Conservation (phyloP, 2,113 vertebrate genomes). For the Aegithalos caudatus region DNA sequence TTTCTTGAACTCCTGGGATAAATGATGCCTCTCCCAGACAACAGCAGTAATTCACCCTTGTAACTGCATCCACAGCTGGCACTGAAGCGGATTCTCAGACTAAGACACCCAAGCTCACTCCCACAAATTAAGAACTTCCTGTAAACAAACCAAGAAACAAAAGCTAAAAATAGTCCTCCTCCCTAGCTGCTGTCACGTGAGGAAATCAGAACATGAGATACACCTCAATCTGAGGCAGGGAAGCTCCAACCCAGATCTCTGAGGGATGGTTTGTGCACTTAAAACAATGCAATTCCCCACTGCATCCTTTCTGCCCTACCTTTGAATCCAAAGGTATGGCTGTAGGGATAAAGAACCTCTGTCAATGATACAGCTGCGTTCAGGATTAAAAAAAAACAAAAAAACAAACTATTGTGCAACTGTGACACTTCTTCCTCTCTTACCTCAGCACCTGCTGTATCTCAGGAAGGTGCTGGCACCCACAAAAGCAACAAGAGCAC, state of each 20-base stretch:
- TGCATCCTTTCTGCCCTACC: neutral
- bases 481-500: neutral
- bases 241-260: neutral
- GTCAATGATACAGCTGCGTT: neutral
- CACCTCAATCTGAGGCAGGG: neutral
- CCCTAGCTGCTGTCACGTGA: neutral
- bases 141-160: neutral
- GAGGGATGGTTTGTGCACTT: neutral
- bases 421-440: neutral
- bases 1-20: neutral
- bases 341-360: neutral
- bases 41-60: neutral
- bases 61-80: neutral
- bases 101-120: neutral
- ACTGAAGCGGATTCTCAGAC: neutral
- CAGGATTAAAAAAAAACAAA: rapidly evolving
- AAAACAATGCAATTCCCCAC: neutral
- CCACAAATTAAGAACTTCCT: neutral
- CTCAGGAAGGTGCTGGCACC: neutral
- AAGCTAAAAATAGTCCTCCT: neutral
- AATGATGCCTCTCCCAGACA: neutral
- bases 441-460: neutral
- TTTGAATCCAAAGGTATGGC: neutral
- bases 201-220: neutral
- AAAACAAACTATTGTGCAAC: neutral